Conservation (phyloP, 2,888 invertebrate genomes). For the Caenorhabditis drosophilae region DNA sequence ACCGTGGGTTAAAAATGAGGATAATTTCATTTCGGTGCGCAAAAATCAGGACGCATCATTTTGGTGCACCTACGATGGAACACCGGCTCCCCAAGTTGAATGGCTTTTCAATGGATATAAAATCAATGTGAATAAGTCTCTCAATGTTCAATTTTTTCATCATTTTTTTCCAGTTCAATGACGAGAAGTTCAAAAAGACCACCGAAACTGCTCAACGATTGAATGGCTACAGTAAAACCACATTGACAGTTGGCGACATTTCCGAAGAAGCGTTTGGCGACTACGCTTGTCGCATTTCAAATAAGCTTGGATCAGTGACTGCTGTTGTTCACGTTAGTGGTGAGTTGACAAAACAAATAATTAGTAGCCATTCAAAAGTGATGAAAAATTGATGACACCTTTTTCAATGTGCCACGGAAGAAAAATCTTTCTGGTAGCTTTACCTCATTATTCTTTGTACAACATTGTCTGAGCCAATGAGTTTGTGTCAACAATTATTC, state of each 20-base stretch:
- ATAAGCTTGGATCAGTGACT: conserved; percentile 45
- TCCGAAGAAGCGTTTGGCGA: conserved; percentile 52
- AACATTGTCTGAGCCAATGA: no score
- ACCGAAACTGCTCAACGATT: conserved; percentile 39
- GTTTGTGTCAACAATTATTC: no score
- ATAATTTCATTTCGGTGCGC: conserved; percentile 50
- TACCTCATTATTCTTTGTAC: no score
- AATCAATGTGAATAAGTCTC: conserved; percentile 46
- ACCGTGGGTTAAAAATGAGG: conserved; percentile 55
- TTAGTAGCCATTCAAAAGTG: conserved; percentile 27
- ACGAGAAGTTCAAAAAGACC: conserved; percentile 41
- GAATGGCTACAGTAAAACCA: conserved; percentile 37
- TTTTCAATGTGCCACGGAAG: no score
- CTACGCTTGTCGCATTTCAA: conserved; percentile 49
- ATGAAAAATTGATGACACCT: neutral
- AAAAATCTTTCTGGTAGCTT: no score
- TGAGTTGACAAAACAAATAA: conserved; percentile 20
- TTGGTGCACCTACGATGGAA: conserved; percentile 60
- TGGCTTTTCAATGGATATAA: conserved; percentile 62
- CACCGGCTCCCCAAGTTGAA: conserved; percentile 56
- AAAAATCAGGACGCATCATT: conserved; percentile 46
- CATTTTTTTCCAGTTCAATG: conserved; percentile 41
- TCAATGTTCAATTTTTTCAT: conserved; percentile 7
- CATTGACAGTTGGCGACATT: conserved; percentile 33
- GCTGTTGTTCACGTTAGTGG: conserved; percentile 49